phyloP scores from a whole-genome alignment of 2,888 invertebrate species.

The Unio pictorum region DNA sequence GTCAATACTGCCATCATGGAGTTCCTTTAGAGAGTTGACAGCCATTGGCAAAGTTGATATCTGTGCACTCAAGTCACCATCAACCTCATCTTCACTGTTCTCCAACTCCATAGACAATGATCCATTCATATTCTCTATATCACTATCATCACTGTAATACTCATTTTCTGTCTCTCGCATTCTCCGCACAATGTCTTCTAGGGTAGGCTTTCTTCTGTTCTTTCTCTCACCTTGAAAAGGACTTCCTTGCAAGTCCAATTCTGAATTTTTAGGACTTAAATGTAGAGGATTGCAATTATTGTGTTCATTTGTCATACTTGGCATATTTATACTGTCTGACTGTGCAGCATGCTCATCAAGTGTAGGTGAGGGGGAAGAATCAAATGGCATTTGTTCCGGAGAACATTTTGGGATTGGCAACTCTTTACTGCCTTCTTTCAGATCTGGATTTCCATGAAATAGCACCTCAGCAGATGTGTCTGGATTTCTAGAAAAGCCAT shows the following conservation, averaged over 20 bases:
- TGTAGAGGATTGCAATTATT: constrained; percentile 20
- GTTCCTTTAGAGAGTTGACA: neutral
- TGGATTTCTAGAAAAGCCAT: no score
- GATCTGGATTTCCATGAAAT: no score
- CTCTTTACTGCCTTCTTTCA: no score
- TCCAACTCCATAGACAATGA: constrained; percentile 18
- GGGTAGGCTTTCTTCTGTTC: constrained; percentile 57
- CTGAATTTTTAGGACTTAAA: constrained; percentile 34
- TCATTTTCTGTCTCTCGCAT: constrained; percentile 53
- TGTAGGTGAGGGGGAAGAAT: no score
- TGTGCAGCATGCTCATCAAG: no score
- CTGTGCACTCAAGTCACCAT: constrained; percentile 35
- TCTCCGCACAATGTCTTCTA: constrained; percentile 61
- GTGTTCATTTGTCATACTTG: no score
- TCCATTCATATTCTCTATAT: constrained; percentile 34
- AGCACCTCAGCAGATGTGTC: no score
- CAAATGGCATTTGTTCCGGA: no score
- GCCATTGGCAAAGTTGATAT: constrained; percentile 18
- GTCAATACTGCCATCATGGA: constrained; percentile 3
- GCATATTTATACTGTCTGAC: no score
- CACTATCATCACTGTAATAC: constrained; percentile 53
- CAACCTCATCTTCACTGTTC: constrained; percentile 43
- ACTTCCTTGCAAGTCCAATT: constrained; percentile 37
- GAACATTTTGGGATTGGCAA: no score
- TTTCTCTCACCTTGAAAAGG: constrained; percentile 35